phyloP scores from a whole-genome alignment of 2,113 vertebrate species.

The Pituophis catenifer region DNA sequence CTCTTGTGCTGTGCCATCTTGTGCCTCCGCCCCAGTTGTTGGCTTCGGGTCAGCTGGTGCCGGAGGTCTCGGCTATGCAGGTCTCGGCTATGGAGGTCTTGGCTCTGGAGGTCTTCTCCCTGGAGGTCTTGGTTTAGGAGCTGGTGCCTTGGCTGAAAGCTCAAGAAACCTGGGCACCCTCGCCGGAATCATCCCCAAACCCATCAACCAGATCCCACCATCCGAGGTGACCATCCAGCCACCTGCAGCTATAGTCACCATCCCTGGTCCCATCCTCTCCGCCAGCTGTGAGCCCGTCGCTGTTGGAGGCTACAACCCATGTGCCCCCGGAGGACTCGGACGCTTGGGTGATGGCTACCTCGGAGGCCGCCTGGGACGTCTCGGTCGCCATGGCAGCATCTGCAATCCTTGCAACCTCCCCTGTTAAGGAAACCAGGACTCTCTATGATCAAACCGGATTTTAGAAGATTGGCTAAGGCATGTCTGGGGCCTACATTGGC shows the following conservation, averaged over 20 bases:
- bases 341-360: fast-evolving
- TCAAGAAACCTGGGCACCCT: background rate
- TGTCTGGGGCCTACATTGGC: background rate
- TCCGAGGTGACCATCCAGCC: background rate
- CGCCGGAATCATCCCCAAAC: background rate
- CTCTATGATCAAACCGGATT: background rate
- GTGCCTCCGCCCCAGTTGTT: background rate
- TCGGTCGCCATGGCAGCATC: background rate
- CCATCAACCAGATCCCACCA: background rate
- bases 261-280: background rate
- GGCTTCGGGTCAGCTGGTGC: background rate
- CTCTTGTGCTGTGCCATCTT: background rate
- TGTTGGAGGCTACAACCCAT: background rate
- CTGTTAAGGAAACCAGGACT: background rate
- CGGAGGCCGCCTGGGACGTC: background rate
- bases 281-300: background rate
- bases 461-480: background rate
- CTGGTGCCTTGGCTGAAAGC: background rate
- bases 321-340: background rate
- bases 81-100: background rate
- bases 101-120: background rate
- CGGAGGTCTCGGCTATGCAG: background rate
- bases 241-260: fast-evolving
- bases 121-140: background rate
- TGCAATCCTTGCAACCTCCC: background rate